These are phyloP conservation scores for Okamejei kenojei DNA, from an alignment of 2,797 vertebrate species.

Conservation along the genomic window DNA sequence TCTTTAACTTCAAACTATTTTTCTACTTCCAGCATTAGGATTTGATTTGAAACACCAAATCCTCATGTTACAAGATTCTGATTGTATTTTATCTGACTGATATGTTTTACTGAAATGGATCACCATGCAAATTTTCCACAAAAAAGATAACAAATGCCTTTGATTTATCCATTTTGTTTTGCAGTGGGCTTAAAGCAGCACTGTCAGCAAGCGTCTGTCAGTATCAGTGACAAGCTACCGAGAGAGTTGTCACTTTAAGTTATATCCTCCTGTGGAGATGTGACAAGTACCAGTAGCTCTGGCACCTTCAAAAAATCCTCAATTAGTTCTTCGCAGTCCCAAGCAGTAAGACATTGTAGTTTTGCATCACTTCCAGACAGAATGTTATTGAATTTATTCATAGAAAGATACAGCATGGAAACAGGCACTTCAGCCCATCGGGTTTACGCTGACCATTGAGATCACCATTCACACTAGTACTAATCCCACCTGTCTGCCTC, in stretches of 20 bases:
- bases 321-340: slow-evolving; percentile 10
- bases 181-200: background rate
- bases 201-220: background rate
- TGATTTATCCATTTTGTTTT: background rate
- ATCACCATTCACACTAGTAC: too few relatives aligned
- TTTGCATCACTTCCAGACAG: background rate
- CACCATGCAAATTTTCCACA: background rate
- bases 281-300: background rate
- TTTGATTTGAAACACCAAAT: background rate
- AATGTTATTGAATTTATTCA: background rate
- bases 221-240: background rate
- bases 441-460: too few relatives aligned
- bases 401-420: too few relatives aligned
- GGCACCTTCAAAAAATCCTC: slow-evolving; percentile 1
- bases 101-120: slow-evolving; percentile 13
- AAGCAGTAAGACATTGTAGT: background rate
- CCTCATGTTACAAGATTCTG: background rate
- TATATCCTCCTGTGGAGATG: background rate
- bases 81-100: background rate
- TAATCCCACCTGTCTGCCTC: too few relatives aligned
- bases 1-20: background rate
- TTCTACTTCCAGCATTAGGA: background rate
- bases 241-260: background rate
- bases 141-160: background rate
- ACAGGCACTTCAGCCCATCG: too few relatives aligned